Evolutionary conservation across 2,888 invertebrate species (phyloP).

Genomic region (Bedellia somnulentella): DNA sequence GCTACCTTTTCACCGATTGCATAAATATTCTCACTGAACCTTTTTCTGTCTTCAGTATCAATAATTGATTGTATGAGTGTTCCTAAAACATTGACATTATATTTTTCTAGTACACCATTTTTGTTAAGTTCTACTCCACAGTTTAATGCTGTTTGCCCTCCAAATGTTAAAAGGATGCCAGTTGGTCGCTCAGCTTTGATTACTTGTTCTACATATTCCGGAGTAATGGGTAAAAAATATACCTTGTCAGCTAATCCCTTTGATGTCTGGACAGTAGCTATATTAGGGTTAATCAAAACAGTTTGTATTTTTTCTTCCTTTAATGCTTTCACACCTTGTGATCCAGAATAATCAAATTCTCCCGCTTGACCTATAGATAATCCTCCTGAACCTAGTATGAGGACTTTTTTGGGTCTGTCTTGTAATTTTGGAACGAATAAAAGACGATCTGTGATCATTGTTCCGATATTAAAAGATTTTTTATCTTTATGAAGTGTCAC

Average conservation of each 20-base stretch:
- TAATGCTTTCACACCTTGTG: slow-evolving; percentile 96
- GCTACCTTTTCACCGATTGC: slow-evolving; percentile 92
- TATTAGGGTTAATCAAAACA: slow-evolving; percentile 97
- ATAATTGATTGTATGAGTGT: slow-evolving; percentile 96
- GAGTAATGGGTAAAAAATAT: slow-evolving; percentile 93
- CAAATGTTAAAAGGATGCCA: slow-evolving; percentile 96
- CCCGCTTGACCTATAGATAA: slow-evolving; percentile 99
- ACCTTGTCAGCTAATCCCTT: slow-evolving; percentile 98
- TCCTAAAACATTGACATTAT: slow-evolving; percentile 89
- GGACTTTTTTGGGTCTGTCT: slow-evolving; percentile 68
- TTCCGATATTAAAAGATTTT: slow-evolving; percentile 33
- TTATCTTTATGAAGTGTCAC: slow-evolving; percentile 51
- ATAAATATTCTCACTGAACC: slow-evolving; percentile 88
- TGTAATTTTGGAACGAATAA: slow-evolving; percentile 34
- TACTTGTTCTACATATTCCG: slow-evolving; percentile 96
- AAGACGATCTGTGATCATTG: slow-evolving; percentile 57
- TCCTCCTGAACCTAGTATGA: slow-evolving; percentile 92
- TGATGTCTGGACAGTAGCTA: slow-evolving; percentile 99
- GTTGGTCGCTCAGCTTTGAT: slow-evolving; percentile 95
- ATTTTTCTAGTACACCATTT: slow-evolving; percentile 82
- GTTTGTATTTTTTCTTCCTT: slow-evolving; percentile 94
- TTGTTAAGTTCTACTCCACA: slow-evolving; percentile 92
- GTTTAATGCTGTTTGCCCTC: slow-evolving; percentile 98
- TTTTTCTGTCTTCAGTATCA: slow-evolving; percentile 94
- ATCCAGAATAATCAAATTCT: slow-evolving; percentile 99